phyloP scores from a whole-genome alignment of 1,140 invertebrate species.

The Stegodyphus mimosarum region DNA sequence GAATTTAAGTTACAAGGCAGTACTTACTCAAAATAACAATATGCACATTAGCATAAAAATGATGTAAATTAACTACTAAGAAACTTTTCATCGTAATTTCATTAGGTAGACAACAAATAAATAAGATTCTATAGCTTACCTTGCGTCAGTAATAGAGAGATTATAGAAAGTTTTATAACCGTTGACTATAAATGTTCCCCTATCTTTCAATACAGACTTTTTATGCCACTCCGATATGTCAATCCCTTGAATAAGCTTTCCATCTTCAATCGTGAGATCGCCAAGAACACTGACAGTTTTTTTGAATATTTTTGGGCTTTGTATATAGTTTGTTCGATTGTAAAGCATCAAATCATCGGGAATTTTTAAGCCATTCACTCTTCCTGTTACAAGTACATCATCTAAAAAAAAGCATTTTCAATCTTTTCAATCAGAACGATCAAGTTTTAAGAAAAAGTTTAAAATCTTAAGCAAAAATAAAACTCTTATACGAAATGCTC shows the following conservation, averaged over 20 bases:
- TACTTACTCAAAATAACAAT: too few relatives aligned
- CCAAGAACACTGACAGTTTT: conserved; percentile 14
- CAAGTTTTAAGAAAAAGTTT: too few relatives aligned
- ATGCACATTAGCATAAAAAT: too few relatives aligned
- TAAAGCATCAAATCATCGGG: conserved; percentile 35
- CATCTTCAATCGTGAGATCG: conserved; percentile 25
- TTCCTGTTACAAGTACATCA: conserved; percentile 37
- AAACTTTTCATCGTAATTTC: too few relatives aligned
- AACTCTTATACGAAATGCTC: too few relatives aligned
- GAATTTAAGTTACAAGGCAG: too few relatives aligned
- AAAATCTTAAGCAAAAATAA: too few relatives aligned
- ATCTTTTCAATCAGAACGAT: too few relatives aligned
- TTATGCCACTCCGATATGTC: conserved; percentile 52
- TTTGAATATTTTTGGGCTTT: conserved; percentile 43
- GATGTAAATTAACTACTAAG: too few relatives aligned
- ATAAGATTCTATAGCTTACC: not conserved
- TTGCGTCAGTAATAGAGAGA: not conserved
- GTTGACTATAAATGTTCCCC: not conserved
- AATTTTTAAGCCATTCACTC: conserved; percentile 35
- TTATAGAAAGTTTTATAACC: conserved; percentile 30
- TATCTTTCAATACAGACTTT: conserved; percentile 28
- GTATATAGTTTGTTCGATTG: conserved; percentile 29
- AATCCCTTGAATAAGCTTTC: conserved; percentile 38
- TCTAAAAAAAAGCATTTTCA: conserved; percentile 11
- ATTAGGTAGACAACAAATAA: too few relatives aligned